Conservation (phyloP, 2,797 vertebrate genomes). For the Enoplosus armatus region DNA sequence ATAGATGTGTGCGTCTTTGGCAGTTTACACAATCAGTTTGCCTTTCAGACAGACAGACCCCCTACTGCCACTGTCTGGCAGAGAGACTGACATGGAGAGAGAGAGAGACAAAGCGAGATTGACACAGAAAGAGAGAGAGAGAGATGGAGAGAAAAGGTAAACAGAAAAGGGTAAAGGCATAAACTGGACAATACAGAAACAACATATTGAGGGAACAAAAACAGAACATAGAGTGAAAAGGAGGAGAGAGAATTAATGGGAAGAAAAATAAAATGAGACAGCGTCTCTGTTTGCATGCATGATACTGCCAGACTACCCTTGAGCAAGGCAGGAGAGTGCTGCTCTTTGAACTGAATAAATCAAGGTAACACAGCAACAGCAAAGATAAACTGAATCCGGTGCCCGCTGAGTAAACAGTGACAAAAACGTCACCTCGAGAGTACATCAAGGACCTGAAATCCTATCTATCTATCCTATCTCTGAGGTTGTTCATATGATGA, state of each 20-base stretch:
- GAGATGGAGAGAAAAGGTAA: background rate
- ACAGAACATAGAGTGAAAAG: background rate
- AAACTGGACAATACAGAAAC: conserved; percentile 10
- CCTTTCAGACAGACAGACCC: conserved; percentile 66
- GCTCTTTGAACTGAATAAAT: conserved; percentile 11
- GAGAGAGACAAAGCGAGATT: conserved; percentile 3
- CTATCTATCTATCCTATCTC: too few species aligned
- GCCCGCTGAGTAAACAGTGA: conserved; percentile 4
- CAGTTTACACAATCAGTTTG: conserved; percentile 66
- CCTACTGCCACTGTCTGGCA: conserved; percentile 66
- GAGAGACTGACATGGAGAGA: conserved; percentile 34
- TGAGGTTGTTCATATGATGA: background rate
- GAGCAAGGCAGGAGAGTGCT: conserved; percentile 10
- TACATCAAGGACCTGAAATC: background rate
- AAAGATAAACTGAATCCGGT: background rate
- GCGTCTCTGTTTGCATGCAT: background rate
- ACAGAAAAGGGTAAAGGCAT: conserved; percentile 2
- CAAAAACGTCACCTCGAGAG: background rate
- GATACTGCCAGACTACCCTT: conserved; percentile 11
- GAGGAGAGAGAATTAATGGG: background rate
- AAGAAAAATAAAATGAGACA: background rate
- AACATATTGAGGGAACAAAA: background rate
- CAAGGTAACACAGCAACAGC: conserved; percentile 16
- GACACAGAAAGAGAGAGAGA: conserved; percentile 4
- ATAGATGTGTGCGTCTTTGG: conserved; percentile 61